phyloP scores from a whole-genome alignment of 2,888 invertebrate genomes.

The Therioaphis trifolii region DNA sequence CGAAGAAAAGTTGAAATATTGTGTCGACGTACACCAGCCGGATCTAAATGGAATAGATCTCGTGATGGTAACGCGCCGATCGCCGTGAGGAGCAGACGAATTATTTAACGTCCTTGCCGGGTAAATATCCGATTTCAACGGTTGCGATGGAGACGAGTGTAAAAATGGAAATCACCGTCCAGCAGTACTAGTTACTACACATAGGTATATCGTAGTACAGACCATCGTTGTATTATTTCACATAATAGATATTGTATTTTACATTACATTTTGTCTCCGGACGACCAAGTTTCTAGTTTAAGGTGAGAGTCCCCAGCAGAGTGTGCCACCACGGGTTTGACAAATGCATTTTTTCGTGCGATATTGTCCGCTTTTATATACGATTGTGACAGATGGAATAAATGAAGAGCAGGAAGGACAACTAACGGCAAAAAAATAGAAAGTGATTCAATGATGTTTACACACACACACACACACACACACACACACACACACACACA shows the following conservation, averaged over 20 bases:
- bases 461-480: background rate
- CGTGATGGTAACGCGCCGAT: too few relatives aligned
- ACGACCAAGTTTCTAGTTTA: conserved; percentile 43
- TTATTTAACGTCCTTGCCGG: background rate
- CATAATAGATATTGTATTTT: conserved; percentile 32
- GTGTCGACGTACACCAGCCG: too few relatives aligned
- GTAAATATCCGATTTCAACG: conserved; percentile 10
- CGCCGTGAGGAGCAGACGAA: too few relatives aligned
- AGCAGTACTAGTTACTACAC: too few relatives aligned
- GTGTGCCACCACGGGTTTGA: conserved; percentile 40
- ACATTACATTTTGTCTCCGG: conserved; percentile 33
- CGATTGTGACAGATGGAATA: background rate
- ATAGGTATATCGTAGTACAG: background rate
- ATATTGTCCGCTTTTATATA: conserved; percentile 8
- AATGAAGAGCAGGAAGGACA: conserved; percentile 5
- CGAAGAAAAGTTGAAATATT: too few relatives aligned
- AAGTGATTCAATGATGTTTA: conserved; percentile 13
- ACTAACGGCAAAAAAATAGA: background rate
- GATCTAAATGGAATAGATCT: too few relatives aligned
- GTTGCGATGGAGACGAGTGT: background rate
- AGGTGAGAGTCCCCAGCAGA: conserved; percentile 28
- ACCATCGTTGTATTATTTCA: too few relatives aligned
- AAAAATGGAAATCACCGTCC: conserved; percentile 31
- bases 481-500: background rate
- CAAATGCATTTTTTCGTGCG: conserved; percentile 51